Evolutionary conservation across 2,888 invertebrate species (phyloP), one percentile per base, ranked within the genome.

Genomic region (Pseudanteris insignis): DNA sequence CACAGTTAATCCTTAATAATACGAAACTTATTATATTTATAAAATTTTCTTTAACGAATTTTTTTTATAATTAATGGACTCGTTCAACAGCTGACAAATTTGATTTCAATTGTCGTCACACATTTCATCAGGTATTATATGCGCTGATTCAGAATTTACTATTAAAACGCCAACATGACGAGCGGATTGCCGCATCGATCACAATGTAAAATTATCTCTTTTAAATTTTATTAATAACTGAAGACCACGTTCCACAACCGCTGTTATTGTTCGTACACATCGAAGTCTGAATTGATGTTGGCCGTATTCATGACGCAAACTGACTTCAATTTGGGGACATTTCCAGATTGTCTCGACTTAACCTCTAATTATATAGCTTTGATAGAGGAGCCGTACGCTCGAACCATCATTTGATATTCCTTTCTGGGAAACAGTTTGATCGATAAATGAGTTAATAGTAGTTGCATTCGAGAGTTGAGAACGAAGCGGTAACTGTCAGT

Each of bases 381-480:
- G 58, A 58, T 24, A 58, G 28, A 24, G 37, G 32, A 57, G 33
- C 21, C 36, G 43, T 37, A 9, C 15, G 41, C 33, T 43, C 21
- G 50, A 53, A 41, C 50, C 33, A 44, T 50, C 44, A 44, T 50
- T 44, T 8, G 46, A 15, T 28, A 29, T 34, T 55, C 47, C 55
- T 55, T 57, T 57, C 36, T 28, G 40, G 36, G 12, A 12, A 44
- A 50, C 36, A 13, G 55, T 50, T 58, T 46, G 50, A 58, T 50
- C 58, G 29, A 58, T 50, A 58, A 63, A 63, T 34, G 58, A 58
- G 57, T 63, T 63, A 58, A 58, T 53, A 58, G 57, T 26, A 55
- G 54, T 36, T 37, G 13, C 47, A 62, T 43, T 43, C 38, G 57
- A 41, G 48, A 43, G 53, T 51, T 29, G 37, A 24, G 25, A 50